Percentiles rank a stretch among this genome's conserved stretches.
These are phyloP conservation scores for Tragelaphus strepsiceros DNA, from an alignment of 2,113 vertebrate species.

Conservation along the genomic window DNA sequence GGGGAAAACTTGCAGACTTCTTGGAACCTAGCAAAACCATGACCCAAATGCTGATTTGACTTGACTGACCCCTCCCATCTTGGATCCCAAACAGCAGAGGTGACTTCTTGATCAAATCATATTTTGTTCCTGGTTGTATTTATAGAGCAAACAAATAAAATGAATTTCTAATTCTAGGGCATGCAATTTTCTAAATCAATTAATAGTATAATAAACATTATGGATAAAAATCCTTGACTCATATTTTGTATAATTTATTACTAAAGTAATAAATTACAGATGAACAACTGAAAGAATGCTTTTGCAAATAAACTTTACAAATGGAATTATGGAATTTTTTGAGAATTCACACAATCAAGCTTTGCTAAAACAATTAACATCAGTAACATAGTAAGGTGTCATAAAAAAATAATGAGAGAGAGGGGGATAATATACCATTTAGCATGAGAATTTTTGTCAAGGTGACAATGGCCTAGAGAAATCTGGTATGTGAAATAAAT, in stretches of 20 bases:
- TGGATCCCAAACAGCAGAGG: not conserved
- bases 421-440: not conserved
- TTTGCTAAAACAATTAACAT: conserved; percentile 22
- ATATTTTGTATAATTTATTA: conserved; percentile 16
- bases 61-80: not conserved
- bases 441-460: not conserved
- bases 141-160: not conserved
- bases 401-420: not conserved
- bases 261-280: not conserved
- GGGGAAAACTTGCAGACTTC: not conserved
- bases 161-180: conserved; percentile 16
- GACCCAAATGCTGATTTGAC: not conserved
- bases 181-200: conserved; percentile 14
- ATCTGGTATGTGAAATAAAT: not conserved
- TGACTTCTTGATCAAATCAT: not conserved
- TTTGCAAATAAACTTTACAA: conserved; percentile 35
- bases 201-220: conserved; percentile 1
- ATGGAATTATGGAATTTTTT: not conserved
- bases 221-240: conserved; percentile 23
- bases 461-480: not conserved
- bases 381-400: not conserved
- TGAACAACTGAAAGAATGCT: conserved; percentile 12
- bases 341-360: not conserved
- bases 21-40: not conserved
- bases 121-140: not conserved